Evolutionary conservation across 2,797 vertebrate species (phyloP).

Genomic region (Melanogrammus aeglefinus): DNA sequence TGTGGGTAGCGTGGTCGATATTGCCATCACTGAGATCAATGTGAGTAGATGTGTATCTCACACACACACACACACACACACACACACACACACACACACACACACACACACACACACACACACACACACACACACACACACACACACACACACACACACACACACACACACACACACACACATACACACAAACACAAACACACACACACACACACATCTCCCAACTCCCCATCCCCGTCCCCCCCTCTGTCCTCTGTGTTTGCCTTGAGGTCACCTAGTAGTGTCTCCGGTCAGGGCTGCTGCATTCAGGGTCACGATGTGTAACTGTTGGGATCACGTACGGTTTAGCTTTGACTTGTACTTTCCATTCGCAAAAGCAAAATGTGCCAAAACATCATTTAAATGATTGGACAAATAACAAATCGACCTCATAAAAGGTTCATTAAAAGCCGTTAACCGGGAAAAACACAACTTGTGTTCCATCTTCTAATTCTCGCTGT

Average conservation of each 20-base stretch:
- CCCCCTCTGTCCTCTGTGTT: not conserved
- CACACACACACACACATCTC: not conserved
- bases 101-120: not conserved
- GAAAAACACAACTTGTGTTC: not conserved
- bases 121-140: slow-evolving; percentile 16
- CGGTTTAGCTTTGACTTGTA: not conserved
- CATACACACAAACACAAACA: not conserved
- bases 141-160: slow-evolving; percentile 15
- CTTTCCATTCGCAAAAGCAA: not conserved
- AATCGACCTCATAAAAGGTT: not conserved
- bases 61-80: slow-evolving; percentile 2
- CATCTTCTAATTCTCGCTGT: not conserved
- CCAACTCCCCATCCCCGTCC: no score
- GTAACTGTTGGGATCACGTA: not conserved
- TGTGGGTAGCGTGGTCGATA: slow-evolving; percentile 99
- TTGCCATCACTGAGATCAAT: slow-evolving; percentile 99
- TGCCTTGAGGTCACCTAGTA: not conserved
- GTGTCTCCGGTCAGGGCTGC: not conserved
- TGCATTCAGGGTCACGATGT: not conserved
- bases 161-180: slow-evolving; percentile 2
- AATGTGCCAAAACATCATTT: not conserved
- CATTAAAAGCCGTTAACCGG: not conserved
- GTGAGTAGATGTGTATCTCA: slow-evolving; percentile 72
- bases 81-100: slow-evolving; percentile 5
- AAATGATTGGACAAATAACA: not conserved